phyloP scores from a whole-genome alignment of 2,113 vertebrate species.

The Pedetes capensis region DNA sequence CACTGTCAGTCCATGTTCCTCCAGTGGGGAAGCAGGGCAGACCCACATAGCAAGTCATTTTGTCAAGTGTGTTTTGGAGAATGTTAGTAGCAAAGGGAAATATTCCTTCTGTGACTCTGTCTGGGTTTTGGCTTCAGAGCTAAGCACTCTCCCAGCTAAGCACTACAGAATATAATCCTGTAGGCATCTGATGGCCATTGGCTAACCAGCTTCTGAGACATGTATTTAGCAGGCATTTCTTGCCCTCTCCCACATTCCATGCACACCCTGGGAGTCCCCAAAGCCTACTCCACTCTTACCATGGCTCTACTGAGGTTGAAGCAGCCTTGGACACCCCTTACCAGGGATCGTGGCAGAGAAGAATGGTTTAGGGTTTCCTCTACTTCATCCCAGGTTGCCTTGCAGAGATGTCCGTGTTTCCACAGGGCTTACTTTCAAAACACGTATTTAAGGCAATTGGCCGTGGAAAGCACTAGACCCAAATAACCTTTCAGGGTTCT shows the following conservation, averaged over 20 bases:
- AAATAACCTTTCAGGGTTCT: conserved; percentile 24
- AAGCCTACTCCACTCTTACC: not conserved
- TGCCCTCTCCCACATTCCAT: not conserved
- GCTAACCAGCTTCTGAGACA: not conserved
- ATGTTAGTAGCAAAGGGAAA: not conserved
- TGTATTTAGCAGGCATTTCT: not conserved
- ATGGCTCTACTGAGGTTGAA: not conserved
- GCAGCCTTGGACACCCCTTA: not conserved
- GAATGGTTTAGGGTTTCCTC: not conserved
- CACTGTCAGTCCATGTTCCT: not conserved
- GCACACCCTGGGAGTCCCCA: not conserved
- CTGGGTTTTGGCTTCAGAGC: not conserved
- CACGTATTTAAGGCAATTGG: not conserved
- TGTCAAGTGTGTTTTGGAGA: not conserved
- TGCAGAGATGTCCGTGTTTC: not conserved
- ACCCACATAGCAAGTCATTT: not conserved
- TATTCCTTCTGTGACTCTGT: not conserved
- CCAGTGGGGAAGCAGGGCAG: not conserved
- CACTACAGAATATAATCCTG: accelerated
- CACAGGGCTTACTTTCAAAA: not conserved
- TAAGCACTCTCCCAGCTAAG: not conserved
- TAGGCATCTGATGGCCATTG: too few relatives aligned
- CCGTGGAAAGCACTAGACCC: not conserved
- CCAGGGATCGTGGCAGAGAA: not conserved
- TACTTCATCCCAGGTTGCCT: not conserved